phyloP scores from a whole-genome alignment of 2,888 invertebrate species.

The Noctua comes region DNA sequence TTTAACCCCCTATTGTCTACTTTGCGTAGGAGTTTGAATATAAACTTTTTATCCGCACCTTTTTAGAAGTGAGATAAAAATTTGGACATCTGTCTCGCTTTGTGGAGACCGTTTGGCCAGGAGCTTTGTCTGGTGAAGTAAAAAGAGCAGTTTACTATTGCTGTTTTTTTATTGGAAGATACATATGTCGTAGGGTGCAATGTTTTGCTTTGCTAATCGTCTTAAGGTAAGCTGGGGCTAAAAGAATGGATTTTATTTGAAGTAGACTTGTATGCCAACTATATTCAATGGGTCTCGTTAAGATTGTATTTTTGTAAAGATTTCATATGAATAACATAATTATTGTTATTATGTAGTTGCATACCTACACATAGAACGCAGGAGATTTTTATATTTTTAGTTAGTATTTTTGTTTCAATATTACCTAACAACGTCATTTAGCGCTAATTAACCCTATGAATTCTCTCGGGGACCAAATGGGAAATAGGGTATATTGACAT shows the following conservation, averaged over 20 bases:
- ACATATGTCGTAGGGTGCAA: slow-evolving; percentile 59
- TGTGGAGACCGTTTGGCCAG: slow-evolving; percentile 76
- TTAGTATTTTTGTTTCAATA: neutral
- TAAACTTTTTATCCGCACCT: slow-evolving; percentile 80
- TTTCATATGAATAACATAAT: neutral
- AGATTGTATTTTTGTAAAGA: slow-evolving; percentile 32
- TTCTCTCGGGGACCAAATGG: neutral
- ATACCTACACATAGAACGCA: neutral
- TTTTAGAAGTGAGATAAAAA: slow-evolving; percentile 77
- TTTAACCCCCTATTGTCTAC: slow-evolving; percentile 84
- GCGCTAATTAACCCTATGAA: neutral
- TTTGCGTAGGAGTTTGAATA: slow-evolving; percentile 85
- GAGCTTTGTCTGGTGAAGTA: slow-evolving; percentile 73
- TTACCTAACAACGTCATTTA: neutral
- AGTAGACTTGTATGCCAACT: slow-evolving; percentile 39
- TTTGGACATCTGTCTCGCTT: slow-evolving; percentile 86
- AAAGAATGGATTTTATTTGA: slow-evolving; percentile 55
- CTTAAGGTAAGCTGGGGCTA: slow-evolving; percentile 58
- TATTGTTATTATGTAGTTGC: neutral
- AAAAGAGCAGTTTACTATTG: slow-evolving; percentile 78
- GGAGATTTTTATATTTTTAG: no score
- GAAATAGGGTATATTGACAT: neutral
- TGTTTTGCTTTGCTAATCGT: slow-evolving; percentile 62
- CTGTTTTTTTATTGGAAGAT: slow-evolving; percentile 41
- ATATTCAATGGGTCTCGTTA: slow-evolving; percentile 11